These are phyloP conservation scores for Zaprionus tsacasi DNA, from an alignment of 1,140 invertebrate species.

Conservation along the genomic window DNA sequence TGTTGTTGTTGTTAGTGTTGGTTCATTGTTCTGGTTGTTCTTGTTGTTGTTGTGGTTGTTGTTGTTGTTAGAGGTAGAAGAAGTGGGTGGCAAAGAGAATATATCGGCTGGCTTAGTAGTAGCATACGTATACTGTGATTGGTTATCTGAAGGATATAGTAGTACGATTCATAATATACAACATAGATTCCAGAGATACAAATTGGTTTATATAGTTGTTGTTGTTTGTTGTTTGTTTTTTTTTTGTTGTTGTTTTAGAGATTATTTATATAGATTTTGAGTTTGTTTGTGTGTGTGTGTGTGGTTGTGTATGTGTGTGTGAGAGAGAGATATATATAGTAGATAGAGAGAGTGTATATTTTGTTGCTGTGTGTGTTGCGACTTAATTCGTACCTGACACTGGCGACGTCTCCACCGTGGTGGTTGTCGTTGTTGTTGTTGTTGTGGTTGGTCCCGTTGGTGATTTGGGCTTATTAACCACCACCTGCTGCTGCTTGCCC, in stretches of 20 bases:
- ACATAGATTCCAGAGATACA: slow-evolving; percentile 67
- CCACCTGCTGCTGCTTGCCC: slow-evolving; percentile 44
- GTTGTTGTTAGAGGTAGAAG: slow-evolving; percentile 77
- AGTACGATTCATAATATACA: slow-evolving; percentile 77
- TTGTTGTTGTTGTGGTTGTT: slow-evolving; percentile 64
- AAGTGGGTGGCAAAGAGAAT: slow-evolving; percentile 81
- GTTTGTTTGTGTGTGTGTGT: slow-evolving; percentile 6
- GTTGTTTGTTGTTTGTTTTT: slow-evolving; percentile 31
- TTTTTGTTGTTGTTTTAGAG: slow-evolving; percentile 34
- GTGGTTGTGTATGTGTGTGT: slow-evolving; percentile 7
- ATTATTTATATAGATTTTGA: slow-evolving; percentile 21
- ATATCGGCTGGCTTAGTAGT: slow-evolving; percentile 82
- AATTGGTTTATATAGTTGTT: slow-evolving; percentile 37
- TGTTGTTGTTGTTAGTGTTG: slow-evolving; percentile 54
- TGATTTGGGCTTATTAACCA: slow-evolving; percentile 45
- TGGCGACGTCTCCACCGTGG: slow-evolving; percentile 47
- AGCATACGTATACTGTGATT: slow-evolving; percentile 82
- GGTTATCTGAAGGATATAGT: slow-evolving; percentile 78
- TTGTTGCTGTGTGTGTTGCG: not conserved
- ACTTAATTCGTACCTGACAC: slow-evolving; percentile 80
- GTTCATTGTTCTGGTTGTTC: slow-evolving; percentile 66
- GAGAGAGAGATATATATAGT: slow-evolving; percentile 13
- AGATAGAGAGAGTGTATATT: slow-evolving; percentile 11
- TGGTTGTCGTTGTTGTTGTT: slow-evolving; percentile 60
- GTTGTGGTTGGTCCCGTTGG: slow-evolving; percentile 29